phyloP scores from a whole-genome alignment of 92 coral and sea anemone species.

The Porites rus region DNA sequence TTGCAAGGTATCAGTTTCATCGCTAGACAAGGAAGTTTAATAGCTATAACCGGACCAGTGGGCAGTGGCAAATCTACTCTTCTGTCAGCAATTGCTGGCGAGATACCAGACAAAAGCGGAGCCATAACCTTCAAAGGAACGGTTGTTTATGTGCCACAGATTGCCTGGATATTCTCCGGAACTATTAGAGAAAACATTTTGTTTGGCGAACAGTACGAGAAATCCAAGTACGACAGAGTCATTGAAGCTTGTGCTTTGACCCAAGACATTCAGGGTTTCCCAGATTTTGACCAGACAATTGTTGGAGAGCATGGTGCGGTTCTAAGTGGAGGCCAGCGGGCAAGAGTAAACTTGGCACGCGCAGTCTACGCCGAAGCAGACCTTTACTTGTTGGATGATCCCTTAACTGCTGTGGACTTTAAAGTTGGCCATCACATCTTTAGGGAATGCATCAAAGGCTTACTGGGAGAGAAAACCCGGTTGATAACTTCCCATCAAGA shows the following conservation, averaged over 20 bases:
- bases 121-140: background rate
- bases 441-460: background rate
- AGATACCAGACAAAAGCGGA: background rate
- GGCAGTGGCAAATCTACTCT: background rate
- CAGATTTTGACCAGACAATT: background rate
- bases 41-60: background rate
- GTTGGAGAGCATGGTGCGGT: background rate
- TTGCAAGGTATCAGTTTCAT: background rate
- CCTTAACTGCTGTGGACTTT: conserved; percentile 2
- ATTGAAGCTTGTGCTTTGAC: background rate
- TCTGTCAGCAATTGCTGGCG: background rate
- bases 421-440: background rate
- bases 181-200: background rate
- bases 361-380: conserved; percentile 1
- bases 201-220: background rate
- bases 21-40: background rate
- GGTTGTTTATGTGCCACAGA: background rate
- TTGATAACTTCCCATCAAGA: background rate
- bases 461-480: background rate
- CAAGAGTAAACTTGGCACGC: background rate
- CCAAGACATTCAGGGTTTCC: background rate
- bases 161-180: background rate
- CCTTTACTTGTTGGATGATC: background rate
- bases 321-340: background rate
- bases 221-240: background rate